Evolutionary conservation across 2,113 vertebrate genomes (phyloP).

Genomic region (Neogale vison): DNA sequence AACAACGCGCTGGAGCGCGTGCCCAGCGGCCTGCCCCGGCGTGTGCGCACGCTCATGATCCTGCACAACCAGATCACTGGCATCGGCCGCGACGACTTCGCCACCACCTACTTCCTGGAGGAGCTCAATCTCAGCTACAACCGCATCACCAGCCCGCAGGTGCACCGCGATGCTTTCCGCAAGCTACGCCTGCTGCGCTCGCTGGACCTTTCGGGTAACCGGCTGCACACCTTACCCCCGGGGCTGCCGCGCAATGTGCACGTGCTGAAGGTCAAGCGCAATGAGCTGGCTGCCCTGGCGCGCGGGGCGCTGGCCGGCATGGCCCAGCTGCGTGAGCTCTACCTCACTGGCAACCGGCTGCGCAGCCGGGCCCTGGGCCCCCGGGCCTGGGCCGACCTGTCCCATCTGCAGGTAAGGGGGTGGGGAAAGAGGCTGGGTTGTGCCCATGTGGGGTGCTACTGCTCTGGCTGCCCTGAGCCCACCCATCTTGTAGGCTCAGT

Average conservation of each 20-base stretch:
- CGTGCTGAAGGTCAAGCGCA: constrained; percentile 93
- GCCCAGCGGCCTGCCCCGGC: constrained; percentile 92
- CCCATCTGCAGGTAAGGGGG: constrained; percentile 88
- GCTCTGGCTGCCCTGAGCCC: neutral
- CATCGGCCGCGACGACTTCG: constrained; percentile 94
- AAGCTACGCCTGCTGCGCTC: constrained; percentile 93
- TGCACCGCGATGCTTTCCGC: constrained; percentile 96
- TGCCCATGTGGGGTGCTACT: neutral
- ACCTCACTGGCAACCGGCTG: constrained; percentile 93
- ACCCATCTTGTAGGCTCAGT: neutral
- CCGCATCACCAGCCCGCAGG: constrained; percentile 89
- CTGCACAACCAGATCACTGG: constrained; percentile 95
- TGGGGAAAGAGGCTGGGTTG: rapidly evolving
- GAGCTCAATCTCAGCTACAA: constrained; percentile 99
- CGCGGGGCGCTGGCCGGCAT: constrained; percentile 91
- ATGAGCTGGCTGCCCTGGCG: constrained; percentile 89
- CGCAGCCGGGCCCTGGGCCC: constrained; percentile 92
- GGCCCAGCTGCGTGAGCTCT: constrained; percentile 92
- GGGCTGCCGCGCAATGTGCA: constrained; percentile 95
- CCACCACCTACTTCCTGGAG: constrained; percentile 92
- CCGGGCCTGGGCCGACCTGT: constrained; percentile 93
- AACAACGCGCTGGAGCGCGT: constrained; percentile 96
- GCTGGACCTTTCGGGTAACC: constrained; percentile 95
- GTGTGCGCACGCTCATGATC: constrained; percentile 96
- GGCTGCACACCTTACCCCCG: constrained; percentile 86